phyloP scores from a whole-genome alignment of 2,797 vertebrate genomes.

The Anableps anableps region DNA sequence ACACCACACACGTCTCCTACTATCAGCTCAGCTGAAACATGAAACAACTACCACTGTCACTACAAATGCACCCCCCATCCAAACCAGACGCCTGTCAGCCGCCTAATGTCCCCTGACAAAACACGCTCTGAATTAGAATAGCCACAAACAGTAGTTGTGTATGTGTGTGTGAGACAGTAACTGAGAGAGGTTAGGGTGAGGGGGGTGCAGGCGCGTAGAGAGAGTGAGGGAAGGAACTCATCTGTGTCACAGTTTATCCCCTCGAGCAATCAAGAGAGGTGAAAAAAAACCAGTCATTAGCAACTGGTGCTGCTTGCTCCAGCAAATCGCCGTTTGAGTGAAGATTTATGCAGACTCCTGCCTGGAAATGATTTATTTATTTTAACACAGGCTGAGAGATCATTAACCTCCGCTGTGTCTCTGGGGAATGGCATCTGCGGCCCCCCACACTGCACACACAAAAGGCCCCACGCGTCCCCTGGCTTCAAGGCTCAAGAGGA shows the following conservation, averaged over 20 bases:
- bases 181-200: constrained; percentile 18
- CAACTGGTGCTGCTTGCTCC: constrained; percentile 85
- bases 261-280: constrained; percentile 76
- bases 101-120: constrained; percentile 82
- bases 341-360: constrained; percentile 84
- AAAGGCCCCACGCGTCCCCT: constrained; percentile 71
- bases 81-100: constrained; percentile 74
- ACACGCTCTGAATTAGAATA: constrained; percentile 77
- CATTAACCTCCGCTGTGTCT: constrained; percentile 86
- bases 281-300: constrained; percentile 80
- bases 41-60: constrained; percentile 80
- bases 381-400: constrained; percentile 85
- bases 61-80: constrained; percentile 67
- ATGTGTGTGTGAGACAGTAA: constrained; percentile 3
- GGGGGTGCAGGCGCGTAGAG: constrained; percentile 29
- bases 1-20: constrained; percentile 58
- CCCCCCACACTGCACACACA: constrained; percentile 76
- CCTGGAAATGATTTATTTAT: constrained; percentile 89
- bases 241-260: constrained; percentile 79
- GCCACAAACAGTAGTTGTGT: constrained; percentile 50
- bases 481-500: constrained; percentile 45
- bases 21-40: constrained; percentile 77
- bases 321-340: constrained; percentile 78
- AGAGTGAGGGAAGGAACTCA: constrained; percentile 76
- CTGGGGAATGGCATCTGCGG: constrained; percentile 80